Conservation (phyloP, 2,888 invertebrate genomes). For the Tuberolachnus salignus region DNA sequence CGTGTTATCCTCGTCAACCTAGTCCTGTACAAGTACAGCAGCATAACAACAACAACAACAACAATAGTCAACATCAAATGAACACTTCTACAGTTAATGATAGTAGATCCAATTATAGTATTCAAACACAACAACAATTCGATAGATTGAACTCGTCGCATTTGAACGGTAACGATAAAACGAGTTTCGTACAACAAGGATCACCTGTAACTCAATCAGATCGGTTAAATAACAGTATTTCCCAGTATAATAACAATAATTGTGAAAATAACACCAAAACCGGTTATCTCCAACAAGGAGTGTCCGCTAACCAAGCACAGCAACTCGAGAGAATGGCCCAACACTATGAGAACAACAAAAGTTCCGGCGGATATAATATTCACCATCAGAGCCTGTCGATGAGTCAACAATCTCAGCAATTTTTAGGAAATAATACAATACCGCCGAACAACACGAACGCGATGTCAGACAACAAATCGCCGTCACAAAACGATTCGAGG, state of each 20-base stretch:
- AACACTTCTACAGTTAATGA: neutral
- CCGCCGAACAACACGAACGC: neutral
- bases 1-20: conserved; percentile 24
- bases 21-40: conserved; percentile 37
- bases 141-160: conserved; percentile 8
- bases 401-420: conserved; percentile 60
- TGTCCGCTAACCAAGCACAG: conserved; percentile 48
- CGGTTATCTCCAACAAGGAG: conserved; percentile 31
- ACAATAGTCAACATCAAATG: conserved; percentile 6
- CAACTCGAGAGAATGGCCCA: conserved; percentile 53
- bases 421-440: conserved; percentile 56
- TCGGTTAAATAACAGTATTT: neutral
- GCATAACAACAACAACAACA: conserved; percentile 1
- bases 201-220: conserved; percentile 14
- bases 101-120: neutral
- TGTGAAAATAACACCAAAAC: conserved; percentile 28
- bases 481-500: neutral
- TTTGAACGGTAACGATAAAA: conserved; percentile 8
- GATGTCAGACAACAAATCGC: conserved; percentile 1
- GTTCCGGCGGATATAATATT: conserved; percentile 10
- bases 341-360: conserved; percentile 30
- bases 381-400: conserved; percentile 58
- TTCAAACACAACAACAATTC: conserved; percentile 33
- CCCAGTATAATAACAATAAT: neutral
- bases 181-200: conserved; percentile 19